A percentile compares a stretch with the other conserved stretches of the same genome.
These are phyloP conservation scores for Antechinus stuartii DNA, from an alignment of 2,113 vertebrate genomes.

Conservation along the genomic window DNA sequence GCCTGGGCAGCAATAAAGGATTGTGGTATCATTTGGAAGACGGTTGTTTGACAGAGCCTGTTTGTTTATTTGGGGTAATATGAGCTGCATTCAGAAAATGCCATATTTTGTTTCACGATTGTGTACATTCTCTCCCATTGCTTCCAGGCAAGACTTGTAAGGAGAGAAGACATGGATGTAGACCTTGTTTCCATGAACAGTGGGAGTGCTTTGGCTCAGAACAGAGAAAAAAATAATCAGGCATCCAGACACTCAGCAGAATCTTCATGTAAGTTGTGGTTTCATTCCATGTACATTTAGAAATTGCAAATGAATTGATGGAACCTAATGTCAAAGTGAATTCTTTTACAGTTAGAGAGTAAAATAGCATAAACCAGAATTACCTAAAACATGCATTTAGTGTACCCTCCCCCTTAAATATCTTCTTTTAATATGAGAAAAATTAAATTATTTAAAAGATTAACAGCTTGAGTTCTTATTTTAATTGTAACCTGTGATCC, in stretches of 20 bases:
- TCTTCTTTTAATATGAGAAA: constrained; percentile 68
- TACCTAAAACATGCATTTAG: constrained; percentile 25
- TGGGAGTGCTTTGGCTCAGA: constrained; percentile 86
- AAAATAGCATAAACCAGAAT: constrained; percentile 54
- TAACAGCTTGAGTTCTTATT: constrained; percentile 63
- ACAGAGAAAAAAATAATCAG: constrained; percentile 84
- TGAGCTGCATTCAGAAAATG: constrained; percentile 89
- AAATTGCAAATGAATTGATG: constrained; percentile 76
- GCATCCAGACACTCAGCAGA: constrained; percentile 84
- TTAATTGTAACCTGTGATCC: constrained; percentile 67
- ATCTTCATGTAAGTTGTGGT: constrained; percentile 89
- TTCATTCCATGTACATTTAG: constrained; percentile 83
- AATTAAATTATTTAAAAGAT: constrained; percentile 73
- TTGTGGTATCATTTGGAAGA: constrained; percentile 89
- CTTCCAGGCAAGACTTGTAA: constrained; percentile 90
- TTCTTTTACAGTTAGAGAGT: constrained; percentile 66
- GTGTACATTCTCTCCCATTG: constrained; percentile 89
- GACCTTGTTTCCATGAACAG: constrained; percentile 84
- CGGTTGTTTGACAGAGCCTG: constrained; percentile 89
- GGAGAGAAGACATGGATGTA: constrained; percentile 89
- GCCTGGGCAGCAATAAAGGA: constrained; percentile 86
- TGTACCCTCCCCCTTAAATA: constrained; percentile 62
- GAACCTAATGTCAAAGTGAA: constrained; percentile 52
- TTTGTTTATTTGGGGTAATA: constrained; percentile 90
- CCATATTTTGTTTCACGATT: constrained; percentile 90